A percentile compares a stretch with the other conserved stretches of the same genome.
These are phyloP conservation scores for Gobionotothen gibberifrons DNA, from an alignment of 2,797 vertebrate species.

Conservation along the genomic window DNA sequence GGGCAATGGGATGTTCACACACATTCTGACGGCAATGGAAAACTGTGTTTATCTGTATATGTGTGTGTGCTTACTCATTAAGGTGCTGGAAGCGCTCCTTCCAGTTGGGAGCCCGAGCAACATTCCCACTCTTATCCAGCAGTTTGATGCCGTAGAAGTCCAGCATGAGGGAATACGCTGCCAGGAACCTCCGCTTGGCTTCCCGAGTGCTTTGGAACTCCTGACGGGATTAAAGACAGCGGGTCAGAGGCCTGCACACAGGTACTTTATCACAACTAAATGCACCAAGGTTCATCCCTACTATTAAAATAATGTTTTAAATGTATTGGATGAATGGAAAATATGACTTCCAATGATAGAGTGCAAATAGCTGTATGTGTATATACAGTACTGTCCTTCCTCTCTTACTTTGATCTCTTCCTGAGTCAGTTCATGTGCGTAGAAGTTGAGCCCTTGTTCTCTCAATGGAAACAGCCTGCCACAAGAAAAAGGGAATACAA, in stretches of 20 bases:
- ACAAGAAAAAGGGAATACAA: neutral
- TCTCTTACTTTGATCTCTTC: slow-evolving; percentile 96
- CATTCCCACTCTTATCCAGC: slow-evolving; percentile 93
- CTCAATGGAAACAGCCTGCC: slow-evolving; percentile 96
- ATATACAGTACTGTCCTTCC: too few relatives aligned
- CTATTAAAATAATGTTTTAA: neutral
- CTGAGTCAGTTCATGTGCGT: slow-evolving; percentile 98
- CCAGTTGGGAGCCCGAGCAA: slow-evolving; percentile 93
- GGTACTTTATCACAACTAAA: neutral
- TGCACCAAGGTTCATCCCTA: neutral
- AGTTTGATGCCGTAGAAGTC: slow-evolving; percentile 98
- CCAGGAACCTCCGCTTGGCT: slow-evolving; percentile 93
- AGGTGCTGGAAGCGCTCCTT: slow-evolving; percentile 96
- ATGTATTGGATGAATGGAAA: neutral
- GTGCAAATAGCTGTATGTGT: too few relatives aligned
- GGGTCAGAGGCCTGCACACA: slow-evolving; percentile 17
- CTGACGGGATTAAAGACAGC: slow-evolving; percentile 73
- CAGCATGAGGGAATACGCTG: slow-evolving; percentile 96
- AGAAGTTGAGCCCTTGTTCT: slow-evolving; percentile 99
- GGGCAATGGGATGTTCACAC: slow-evolving; percentile 1
- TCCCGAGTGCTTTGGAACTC: slow-evolving; percentile 98
- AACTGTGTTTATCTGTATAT: slow-evolving; percentile 6
- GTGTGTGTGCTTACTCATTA: slow-evolving; percentile 90
- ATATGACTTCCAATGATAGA: neutral
- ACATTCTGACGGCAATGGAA: slow-evolving; percentile 16